Percentiles rank a stretch among this genome's conserved stretches.
Conservation (phyloP, 2,888 invertebrate species). For the Pyrochroa serraticornis region DNA sequence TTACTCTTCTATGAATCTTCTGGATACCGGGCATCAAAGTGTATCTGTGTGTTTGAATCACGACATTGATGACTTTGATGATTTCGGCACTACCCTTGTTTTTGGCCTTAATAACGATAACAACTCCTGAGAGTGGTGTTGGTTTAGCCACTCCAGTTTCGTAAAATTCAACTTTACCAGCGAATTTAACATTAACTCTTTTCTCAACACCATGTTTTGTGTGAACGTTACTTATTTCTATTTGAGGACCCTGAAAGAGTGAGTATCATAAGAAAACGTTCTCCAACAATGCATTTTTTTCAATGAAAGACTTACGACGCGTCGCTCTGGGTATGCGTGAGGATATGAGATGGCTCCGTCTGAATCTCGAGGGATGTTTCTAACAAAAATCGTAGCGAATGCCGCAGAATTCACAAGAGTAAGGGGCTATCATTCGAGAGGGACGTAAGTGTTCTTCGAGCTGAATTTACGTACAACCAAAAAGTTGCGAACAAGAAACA, state of each 20-base stretch:
- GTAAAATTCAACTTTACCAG: constrained; percentile 73
- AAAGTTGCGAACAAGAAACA: not conserved
- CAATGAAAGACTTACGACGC: constrained; percentile 54
- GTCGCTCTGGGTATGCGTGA: constrained; percentile 27
- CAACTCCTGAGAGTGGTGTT: constrained; percentile 65
- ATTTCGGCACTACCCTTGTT: constrained; percentile 62
- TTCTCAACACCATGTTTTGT: constrained; percentile 62
- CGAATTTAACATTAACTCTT: constrained; percentile 65
- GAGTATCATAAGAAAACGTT: constrained; percentile 49
- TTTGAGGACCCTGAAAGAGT: constrained; percentile 61
- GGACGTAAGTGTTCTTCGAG: no score
- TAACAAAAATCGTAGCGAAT: constrained; percentile 32
- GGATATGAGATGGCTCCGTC: constrained; percentile 24
- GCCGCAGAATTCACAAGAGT: constrained; percentile 18
- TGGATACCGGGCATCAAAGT: constrained; percentile 70
- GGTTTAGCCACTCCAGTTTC: constrained; percentile 68
- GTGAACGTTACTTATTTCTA: constrained; percentile 57
- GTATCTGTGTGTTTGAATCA: constrained; percentile 61
- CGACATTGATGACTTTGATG: constrained; percentile 64
- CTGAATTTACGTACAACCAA: not conserved
- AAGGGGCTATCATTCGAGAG: not conserved
- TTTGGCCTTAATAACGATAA: constrained; percentile 61
- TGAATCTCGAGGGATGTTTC: constrained; percentile 27
- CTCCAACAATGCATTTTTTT: constrained; percentile 34
- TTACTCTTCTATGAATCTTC: constrained; percentile 66